Percentiles rank a stretch among this genome's conserved stretches.
phyloP scores from a whole-genome alignment of 2,113 vertebrate genomes.

The Corydoras sp. region DNA sequence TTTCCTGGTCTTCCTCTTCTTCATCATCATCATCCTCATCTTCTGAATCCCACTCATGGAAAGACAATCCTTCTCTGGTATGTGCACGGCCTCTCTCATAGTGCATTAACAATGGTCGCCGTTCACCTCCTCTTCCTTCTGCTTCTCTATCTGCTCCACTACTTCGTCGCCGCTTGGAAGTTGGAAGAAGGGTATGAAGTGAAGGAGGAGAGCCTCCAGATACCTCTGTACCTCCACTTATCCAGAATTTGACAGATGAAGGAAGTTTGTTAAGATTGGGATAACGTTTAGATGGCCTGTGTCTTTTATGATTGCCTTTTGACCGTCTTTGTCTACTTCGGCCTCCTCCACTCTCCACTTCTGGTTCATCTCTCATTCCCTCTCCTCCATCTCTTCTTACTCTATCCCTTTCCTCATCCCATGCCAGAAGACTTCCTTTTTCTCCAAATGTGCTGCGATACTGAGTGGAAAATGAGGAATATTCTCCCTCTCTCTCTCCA shows the following conservation, averaged over 20 bases:
- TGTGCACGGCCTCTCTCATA: slow-evolving; percentile 67
- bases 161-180: slow-evolving; percentile 62
- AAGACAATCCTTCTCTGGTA: slow-evolving; percentile 67
- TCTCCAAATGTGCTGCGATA: slow-evolving; percentile 63
- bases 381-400: slow-evolving; percentile 59
- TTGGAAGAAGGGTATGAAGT: slow-evolving; percentile 62
- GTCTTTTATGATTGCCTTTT: slow-evolving; percentile 59
- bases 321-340: slow-evolving; percentile 57
- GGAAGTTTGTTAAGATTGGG: slow-evolving; percentile 72
- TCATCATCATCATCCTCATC: slow-evolving; percentile 56
- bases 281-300: slow-evolving; percentile 61
- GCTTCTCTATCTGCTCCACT: slow-evolving; percentile 58
- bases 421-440: slow-evolving; percentile 58
- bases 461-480: slow-evolving; percentile 65
- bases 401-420: slow-evolving; percentile 66
- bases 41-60: slow-evolving; percentile 73
- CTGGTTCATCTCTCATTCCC: slow-evolving; percentile 57
- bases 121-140: slow-evolving; percentile 58
- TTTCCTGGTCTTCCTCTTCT: slow-evolving; percentile 44
- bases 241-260: slow-evolving; percentile 73
- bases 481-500: slow-evolving; percentile 59
- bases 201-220: slow-evolving; percentile 58
- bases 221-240: slow-evolving; percentile 54
- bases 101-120: slow-evolving; percentile 66
- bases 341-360: slow-evolving; percentile 60